Percentiles rank a stretch among this genome's conserved stretches.
These are phyloP conservation scores for Amiota mariae DNA, from an alignment of 2,888 invertebrate genomes.

Conservation along the genomic window DNA sequence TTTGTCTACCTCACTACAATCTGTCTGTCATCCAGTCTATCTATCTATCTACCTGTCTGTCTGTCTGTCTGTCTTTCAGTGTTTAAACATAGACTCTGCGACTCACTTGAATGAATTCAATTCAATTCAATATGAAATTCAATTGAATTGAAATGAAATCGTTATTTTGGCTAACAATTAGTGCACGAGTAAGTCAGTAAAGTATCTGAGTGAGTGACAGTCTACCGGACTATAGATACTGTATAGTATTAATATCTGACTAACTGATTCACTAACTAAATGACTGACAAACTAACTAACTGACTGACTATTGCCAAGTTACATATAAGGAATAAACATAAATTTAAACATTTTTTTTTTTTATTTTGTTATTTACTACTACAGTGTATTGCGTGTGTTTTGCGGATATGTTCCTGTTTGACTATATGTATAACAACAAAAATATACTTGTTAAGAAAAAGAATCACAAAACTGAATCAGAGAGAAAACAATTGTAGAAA, in stretches of 20 bases:
- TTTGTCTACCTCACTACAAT: background rate
- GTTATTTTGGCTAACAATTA: slow-evolving; percentile 23
- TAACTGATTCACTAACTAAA: slow-evolving; percentile 22
- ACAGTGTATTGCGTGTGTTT: slow-evolving; percentile 11
- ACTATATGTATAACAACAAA: slow-evolving; percentile 40
- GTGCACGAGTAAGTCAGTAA: slow-evolving; percentile 1
- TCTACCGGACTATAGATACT: too few relatives aligned
- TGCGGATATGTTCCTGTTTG: slow-evolving; percentile 52
- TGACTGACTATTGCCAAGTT: slow-evolving; percentile 42
- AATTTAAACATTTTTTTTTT: slow-evolving; percentile 54
- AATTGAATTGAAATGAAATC: too few relatives aligned
- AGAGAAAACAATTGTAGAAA: background rate
- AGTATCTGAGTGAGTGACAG: background rate
- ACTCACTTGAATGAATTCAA: too few relatives aligned
- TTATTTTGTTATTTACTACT: slow-evolving; percentile 9
- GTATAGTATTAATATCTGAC: background rate
- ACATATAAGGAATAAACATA: slow-evolving; percentile 62
- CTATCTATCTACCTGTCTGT: background rate
- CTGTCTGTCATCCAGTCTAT: background rate
- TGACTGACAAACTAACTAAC: slow-evolving; percentile 32
- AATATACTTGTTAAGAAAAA: slow-evolving; percentile 13
- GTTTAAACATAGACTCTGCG: too few relatives aligned
- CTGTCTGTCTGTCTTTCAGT: background rate
- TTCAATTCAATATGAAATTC: too few relatives aligned
- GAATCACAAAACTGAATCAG: background rate